Percentiles rank a stretch among this genome's conserved stretches.
Evolutionary conservation across 1,140 invertebrate species (phyloP).

Genomic region (Diachasmimorpha longicaudata): DNA sequence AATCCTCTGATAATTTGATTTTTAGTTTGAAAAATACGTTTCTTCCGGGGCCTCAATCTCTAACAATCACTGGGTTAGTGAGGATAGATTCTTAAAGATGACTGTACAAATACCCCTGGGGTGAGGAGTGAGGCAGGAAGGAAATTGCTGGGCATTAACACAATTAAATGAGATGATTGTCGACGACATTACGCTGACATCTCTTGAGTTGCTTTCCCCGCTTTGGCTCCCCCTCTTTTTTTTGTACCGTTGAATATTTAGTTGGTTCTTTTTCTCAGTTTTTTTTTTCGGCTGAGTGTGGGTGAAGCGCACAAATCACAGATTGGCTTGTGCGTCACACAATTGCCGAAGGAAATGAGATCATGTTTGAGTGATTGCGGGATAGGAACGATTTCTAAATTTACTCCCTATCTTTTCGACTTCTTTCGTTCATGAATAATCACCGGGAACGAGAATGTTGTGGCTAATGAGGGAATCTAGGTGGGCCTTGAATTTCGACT

Average conservation of each 20-base stretch:
- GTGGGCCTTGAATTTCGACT: too few species aligned
- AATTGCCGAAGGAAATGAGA: conserved; percentile 53
- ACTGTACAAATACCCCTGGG: conserved; percentile 2
- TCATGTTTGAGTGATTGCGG: conserved; percentile 51
- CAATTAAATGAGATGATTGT: conserved; percentile 43
- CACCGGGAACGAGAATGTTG: not conserved
- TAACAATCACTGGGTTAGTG: not conserved
- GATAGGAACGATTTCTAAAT: conserved; percentile 20
- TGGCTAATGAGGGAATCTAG: too few species aligned
- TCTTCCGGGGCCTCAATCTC: not conserved
- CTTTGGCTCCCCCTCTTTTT: conserved; percentile 2
- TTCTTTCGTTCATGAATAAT: not conserved
- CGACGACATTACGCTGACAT: conserved; percentile 34
- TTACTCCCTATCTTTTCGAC: not conserved
- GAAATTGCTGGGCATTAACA: conserved; percentile 44
- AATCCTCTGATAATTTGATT: not conserved
- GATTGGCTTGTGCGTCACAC: conserved; percentile 6
- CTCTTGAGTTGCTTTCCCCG: conserved; percentile 17
- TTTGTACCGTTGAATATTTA: conserved; percentile 6
- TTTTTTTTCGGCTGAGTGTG: not conserved
- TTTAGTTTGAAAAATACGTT: not conserved
- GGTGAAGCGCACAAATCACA: not conserved
- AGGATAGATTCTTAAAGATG: not conserved
- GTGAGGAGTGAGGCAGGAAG: conserved; percentile 20
- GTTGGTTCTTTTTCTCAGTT: not conserved